Conservation (phyloP, 2,113 vertebrate species). For the Hippocampus mohnikei region DNA sequence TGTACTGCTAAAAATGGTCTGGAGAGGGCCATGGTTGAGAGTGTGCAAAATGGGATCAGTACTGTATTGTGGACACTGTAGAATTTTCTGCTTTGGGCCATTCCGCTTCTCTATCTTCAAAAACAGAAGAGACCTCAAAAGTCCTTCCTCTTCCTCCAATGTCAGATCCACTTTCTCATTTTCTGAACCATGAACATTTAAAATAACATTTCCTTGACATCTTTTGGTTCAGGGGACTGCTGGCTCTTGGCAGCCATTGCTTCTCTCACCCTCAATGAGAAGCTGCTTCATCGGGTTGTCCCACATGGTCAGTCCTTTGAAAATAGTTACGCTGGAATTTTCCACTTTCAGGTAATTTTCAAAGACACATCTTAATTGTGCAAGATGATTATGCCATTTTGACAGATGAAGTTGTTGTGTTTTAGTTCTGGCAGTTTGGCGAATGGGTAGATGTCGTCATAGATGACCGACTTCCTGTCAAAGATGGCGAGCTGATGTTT, state of each 20-base stretch:
- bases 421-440: slow-evolving; percentile 93
- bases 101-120: no score
- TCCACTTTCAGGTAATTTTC: slow-evolving; percentile 85
- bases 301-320: slow-evolving; percentile 86
- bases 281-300: slow-evolving; percentile 84
- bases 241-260: slow-evolving; percentile 92
- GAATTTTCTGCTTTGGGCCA: no score
- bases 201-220: neutral
- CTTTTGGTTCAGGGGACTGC: slow-evolving; percentile 76
- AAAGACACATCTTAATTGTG: neutral
- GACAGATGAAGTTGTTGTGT: slow-evolving; percentile 18
- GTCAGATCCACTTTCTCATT: neutral
- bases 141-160: neutral
- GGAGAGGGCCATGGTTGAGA: no score
- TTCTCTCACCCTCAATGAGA: slow-evolving; percentile 86
- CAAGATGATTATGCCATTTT: neutral
- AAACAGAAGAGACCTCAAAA: no score
- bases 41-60: no score
- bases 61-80: no score
- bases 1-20: no score
- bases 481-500: slow-evolving; percentile 84
- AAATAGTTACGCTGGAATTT: slow-evolving; percentile 88
- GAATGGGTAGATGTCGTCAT: slow-evolving; percentile 91
- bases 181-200: neutral
- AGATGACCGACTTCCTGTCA: slow-evolving; percentile 87